These are phyloP conservation scores for Nowickia ferox DNA, from an alignment of 2,888 invertebrate genomes.

Conservation along the genomic window DNA sequence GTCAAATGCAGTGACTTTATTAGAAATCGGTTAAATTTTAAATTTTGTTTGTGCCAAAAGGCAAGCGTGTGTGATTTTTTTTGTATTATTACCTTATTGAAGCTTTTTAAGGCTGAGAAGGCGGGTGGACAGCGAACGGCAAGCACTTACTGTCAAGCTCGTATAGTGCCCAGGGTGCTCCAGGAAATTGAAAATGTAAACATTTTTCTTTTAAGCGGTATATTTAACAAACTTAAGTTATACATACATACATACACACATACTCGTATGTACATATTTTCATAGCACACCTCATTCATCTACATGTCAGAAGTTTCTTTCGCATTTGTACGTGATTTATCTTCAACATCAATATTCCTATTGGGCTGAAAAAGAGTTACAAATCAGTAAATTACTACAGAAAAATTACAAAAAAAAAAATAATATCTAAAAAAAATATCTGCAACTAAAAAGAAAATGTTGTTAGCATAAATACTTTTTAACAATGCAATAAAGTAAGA, in stretches of 20 bases:
- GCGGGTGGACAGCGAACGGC: too few relatives aligned
- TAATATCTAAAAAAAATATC: constrained; percentile 35
- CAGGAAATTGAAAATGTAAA: too few relatives aligned
- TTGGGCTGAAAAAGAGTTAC: constrained; percentile 50
- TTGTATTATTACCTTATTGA: neutral
- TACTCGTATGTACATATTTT: too few relatives aligned
- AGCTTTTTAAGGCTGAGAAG: too few relatives aligned
- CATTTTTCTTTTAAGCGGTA: too few relatives aligned
- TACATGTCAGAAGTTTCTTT: neutral
- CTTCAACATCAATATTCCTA: neutral
- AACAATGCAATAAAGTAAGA: neutral
- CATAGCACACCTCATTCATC: neutral
- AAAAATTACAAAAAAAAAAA: neutral
- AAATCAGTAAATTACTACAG: neutral
- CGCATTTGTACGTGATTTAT: constrained; percentile 48
- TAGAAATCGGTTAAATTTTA: constrained; percentile 51
- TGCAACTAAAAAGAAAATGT: neutral
- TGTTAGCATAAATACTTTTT: too few relatives aligned
- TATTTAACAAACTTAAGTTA: neutral
- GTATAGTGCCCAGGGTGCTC: too few relatives aligned
- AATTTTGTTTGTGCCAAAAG: neutral
- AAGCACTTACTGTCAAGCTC: too few relatives aligned
- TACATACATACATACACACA: too few relatives aligned
- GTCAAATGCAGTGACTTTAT: constrained; percentile 56
- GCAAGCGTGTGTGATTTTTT: too few relatives aligned